Conservation (phyloP, 2,113 vertebrate genomes). For the Psittacus erithacus region DNA sequence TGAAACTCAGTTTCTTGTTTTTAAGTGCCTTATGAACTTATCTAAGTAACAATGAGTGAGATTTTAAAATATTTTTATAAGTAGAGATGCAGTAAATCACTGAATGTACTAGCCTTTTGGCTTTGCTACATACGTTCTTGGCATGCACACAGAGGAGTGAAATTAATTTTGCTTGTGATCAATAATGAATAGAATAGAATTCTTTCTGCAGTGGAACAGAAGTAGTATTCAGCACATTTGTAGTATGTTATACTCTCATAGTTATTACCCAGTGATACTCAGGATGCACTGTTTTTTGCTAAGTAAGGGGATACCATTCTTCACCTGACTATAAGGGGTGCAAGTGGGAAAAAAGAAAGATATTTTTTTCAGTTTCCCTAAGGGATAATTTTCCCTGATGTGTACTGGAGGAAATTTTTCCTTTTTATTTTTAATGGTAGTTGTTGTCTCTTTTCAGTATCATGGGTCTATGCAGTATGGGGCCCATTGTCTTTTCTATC, state of each 20-base stretch:
- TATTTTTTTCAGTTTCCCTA: neutral
- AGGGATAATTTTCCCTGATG: neutral
- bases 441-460: neutral
- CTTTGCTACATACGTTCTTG: neutral
- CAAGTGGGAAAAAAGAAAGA: neutral
- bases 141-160: neutral
- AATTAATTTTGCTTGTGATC: neutral
- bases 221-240: neutral
- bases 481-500: neutral
- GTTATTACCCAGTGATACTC: neutral
- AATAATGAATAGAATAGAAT: neutral
- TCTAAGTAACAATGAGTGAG: neutral
- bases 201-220: neutral
- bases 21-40: neutral
- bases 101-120: neutral
- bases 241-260: neutral
- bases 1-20: neutral
- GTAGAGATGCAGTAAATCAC: neutral
- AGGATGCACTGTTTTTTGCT: neutral
- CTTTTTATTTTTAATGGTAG: neutral
- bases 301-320: neutral
- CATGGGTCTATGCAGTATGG: neutral
- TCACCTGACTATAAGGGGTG: neutral
- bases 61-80: neutral
- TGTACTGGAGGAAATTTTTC: neutral